Evolutionary conservation across 1,140 invertebrate species (phyloP).

Genomic region (Eriocheir sinensis): DNA sequence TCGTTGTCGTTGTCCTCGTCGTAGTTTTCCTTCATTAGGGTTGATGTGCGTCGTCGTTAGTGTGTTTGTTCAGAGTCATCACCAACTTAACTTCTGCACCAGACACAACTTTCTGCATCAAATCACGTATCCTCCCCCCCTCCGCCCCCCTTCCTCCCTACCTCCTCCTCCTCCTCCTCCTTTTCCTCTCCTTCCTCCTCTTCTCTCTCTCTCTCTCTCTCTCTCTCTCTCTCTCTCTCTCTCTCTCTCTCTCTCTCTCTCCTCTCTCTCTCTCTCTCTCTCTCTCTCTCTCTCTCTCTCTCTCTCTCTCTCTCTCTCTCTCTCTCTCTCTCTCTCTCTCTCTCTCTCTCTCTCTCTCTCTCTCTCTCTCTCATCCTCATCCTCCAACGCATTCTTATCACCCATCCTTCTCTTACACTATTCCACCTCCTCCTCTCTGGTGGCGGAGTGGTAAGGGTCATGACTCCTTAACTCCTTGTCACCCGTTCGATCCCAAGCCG

Average conservation of each 20-base stretch:
- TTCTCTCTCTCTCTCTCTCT: no score
- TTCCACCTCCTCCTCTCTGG: no score
- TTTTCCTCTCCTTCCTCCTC: neutral
- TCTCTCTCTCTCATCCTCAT: no score
- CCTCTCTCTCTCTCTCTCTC: neutral
- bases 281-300: neutral
- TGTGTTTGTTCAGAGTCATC: constrained; percentile 1
- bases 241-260: no score
- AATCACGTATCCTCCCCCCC: no score
- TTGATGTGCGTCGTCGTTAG: neutral
- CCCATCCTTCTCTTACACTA: no score
- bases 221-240: no score
- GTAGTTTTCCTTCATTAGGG: constrained; percentile 15
- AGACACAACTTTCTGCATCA: neutral
- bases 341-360: neutral
- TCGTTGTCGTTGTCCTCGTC: neutral
- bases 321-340: neutral
- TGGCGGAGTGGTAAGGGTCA: no score
- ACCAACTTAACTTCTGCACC: neutral
- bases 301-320: neutral
- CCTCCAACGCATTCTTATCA: no score
- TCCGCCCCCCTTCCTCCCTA: neutral
- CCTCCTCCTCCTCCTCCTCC: neutral
- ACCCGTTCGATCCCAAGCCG: no score
- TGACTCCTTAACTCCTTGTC: no score